phyloP scores from a whole-genome alignment of 2,113 vertebrate species.

The Lagopus leucura region DNA sequence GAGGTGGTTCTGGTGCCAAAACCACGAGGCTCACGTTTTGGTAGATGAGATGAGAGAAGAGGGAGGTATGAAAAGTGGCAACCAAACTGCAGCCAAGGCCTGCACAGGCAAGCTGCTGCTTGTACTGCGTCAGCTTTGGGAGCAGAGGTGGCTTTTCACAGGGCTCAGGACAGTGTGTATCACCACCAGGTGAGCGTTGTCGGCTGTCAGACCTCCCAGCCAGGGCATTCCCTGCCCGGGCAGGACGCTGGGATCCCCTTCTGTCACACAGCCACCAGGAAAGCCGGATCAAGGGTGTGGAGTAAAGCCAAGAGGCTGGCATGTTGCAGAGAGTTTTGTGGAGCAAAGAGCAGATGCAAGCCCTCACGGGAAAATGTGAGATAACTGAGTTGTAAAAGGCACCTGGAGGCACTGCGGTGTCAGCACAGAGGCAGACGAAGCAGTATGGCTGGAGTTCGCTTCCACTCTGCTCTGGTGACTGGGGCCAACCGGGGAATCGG shows the following conservation, averaged over 20 bases:
- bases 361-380: neutral
- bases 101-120: neutral
- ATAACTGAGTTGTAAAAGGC: neutral
- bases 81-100: neutral
- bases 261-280: neutral
- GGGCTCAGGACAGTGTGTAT: neutral
- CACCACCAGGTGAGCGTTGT: neutral
- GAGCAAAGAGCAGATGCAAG: neutral
- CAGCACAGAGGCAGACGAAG: neutral
- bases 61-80: neutral
- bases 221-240: neutral
- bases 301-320: neutral
- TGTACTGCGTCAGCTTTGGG: neutral
- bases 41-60: neutral
- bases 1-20: neutral
- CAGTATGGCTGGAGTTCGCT: neutral
- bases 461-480: slow-evolving; percentile 37
- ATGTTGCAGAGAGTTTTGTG: neutral
- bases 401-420: fast-evolving
- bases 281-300: neutral
- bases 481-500: slow-evolving; percentile 65
- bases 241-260: neutral
- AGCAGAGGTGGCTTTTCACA: neutral
- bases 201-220: neutral
- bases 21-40: neutral